Base-by-base conservation (phyloP, 1,140 invertebrate genomes). In the Drosophila insularis region DNA sequence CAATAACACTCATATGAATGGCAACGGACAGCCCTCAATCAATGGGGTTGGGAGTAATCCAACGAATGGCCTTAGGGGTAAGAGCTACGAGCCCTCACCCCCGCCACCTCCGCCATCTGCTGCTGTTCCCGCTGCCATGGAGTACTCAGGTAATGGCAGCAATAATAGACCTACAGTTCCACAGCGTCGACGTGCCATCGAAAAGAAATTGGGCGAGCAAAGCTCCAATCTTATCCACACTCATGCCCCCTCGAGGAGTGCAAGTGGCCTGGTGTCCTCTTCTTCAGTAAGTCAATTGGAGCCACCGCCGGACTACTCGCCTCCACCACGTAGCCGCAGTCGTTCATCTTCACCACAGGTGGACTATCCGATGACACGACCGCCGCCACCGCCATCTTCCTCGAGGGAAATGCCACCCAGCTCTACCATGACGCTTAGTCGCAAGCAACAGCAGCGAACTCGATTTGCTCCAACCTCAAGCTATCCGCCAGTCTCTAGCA, bases 301-400 rank as follows among this genome's bases (percentile, higher is more conserved):
- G 79, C 95, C 95, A 4, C 94, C 94, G 14, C 95, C 95, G 2
- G 95, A 96, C 81, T 96, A 95, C 81, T 95, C 95, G 2, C 95
- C 95, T 2, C 94, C 94, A 2, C 93, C 94, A 39, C 92, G 93
- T 37, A 93, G 93, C 21, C 81, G 81, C 63, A 85, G 78, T 56
- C 81, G 81, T 19, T 93, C 93, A 69, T 93, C 93, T 1, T 93
- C 93, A 21, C 86, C 90, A 10, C 85, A 84, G 68, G 80, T 90
- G 21, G 86, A 91, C 13, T 91, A 91, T 53, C 50, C 80, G 60
- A 59, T 76, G 23, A 46, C 43, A 35, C 67, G 61, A 59, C 65
- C 37, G 32, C 40, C 53, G 21, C 65, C 37, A 43, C 35, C 43
- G 17, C 39, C 37, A 35, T 37, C 53, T 11, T 50, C 43, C 8